Evolutionary conservation across 2,113 vertebrate genomes (phyloP).

Genomic region (Mesembrinibis cayennensis): DNA sequence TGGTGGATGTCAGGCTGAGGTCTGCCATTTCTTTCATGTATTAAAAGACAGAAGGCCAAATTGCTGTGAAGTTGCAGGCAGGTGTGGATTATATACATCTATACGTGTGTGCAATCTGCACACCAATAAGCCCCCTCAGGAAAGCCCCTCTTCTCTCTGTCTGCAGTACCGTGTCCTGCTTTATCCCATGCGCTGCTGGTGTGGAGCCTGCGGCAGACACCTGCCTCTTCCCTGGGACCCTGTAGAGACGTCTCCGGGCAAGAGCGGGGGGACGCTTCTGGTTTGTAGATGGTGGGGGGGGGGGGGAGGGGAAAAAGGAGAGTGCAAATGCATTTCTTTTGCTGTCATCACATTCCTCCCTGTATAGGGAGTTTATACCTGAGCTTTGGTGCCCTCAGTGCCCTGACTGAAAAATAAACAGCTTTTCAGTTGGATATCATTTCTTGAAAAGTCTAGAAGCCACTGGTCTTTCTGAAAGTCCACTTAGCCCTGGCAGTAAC

Average conservation of each 20-base stretch:
- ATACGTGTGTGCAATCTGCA: rapidly evolving
- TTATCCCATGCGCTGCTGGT: background rate
- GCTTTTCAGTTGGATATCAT: background rate
- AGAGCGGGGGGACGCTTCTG: background rate
- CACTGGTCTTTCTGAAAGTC: background rate
- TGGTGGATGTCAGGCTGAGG: background rate
- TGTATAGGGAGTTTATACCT: background rate
- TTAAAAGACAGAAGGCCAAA: background rate
- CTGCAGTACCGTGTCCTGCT: background rate
- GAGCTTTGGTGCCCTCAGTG: background rate
- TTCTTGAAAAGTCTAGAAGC: background rate
- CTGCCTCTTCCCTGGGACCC: background rate
- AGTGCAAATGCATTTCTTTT: background rate
- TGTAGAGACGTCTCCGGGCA: background rate
- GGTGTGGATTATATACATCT: background rate
- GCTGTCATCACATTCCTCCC: background rate
- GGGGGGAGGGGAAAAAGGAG: background rate
- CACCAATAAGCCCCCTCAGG: background rate
- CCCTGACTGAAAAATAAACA: background rate
- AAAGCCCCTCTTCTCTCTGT: background rate
- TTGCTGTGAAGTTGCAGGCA: background rate
- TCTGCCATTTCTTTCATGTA: background rate
- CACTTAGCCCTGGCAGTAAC: background rate
- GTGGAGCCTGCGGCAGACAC: background rate
- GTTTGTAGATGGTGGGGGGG: background rate